Conservation (phyloP, 2,888 invertebrate species). For the Biston stratarius region DNA sequence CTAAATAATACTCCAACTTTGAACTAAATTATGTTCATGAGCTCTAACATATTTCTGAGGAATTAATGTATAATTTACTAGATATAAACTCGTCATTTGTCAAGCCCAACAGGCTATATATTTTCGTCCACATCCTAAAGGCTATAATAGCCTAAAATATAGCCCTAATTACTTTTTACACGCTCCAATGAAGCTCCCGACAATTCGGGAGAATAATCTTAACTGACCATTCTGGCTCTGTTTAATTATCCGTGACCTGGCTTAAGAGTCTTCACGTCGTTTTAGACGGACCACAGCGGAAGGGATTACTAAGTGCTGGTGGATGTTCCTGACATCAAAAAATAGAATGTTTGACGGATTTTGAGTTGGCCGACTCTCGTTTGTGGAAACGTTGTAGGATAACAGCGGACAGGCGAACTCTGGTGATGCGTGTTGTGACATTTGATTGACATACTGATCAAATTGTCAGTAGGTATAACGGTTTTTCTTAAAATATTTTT, state of each 20-base stretch:
- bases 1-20: no score
- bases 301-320: conserved; percentile 34
- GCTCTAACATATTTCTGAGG: background rate
- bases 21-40: background rate
- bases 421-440: conserved; percentile 9
- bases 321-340: conserved; percentile 28
- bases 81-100: conserved; percentile 1
- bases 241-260: conserved; percentile 30
- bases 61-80: background rate
- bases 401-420: conserved; percentile 14
- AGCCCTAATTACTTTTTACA: conserved; percentile 29
- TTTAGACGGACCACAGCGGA: conserved; percentile 28
- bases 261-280: conserved; percentile 33
- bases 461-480: background rate
- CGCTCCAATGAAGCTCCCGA: conserved; percentile 23
- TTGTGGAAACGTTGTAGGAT: conserved; percentile 12
- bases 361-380: conserved; percentile 30
- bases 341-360: conserved; percentile 21
- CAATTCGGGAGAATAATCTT: conserved; percentile 24
- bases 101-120: conserved; percentile 5
- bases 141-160: conserved; percentile 21
- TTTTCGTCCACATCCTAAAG: conserved; percentile 8
- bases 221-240: conserved; percentile 25
- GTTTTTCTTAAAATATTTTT: background rate
- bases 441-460: conserved; percentile 9